Evolutionary conservation across 2,113 vertebrate genomes (phyloP).

Genomic region (Pelusios castaneus): DNA sequence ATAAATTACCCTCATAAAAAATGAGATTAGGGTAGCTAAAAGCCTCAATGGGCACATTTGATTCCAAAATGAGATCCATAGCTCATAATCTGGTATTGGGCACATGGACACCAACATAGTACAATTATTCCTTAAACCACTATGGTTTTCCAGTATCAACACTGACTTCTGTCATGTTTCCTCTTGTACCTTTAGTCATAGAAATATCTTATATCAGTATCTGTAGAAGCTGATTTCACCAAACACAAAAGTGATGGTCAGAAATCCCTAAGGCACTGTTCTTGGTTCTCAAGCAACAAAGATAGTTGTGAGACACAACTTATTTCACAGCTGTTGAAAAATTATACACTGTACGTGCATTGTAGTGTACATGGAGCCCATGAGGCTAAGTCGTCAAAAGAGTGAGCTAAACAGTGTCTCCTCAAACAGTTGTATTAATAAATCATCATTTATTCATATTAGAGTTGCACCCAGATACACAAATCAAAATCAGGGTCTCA

Average conservation of each 20-base stretch:
- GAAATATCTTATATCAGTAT: conserved; percentile 17
- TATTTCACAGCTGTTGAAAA: conserved; percentile 29
- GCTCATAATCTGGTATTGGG: conserved; percentile 36
- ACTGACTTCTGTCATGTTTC: conserved; percentile 11
- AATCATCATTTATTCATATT: neutral
- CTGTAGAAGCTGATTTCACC: conserved; percentile 41
- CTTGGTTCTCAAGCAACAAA: conserved; percentile 2
- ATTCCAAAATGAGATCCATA: conserved; percentile 62
- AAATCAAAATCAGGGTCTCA: neutral
- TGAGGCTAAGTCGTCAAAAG: neutral
- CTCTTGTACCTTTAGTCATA: conserved; percentile 18
- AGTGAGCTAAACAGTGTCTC: neutral
- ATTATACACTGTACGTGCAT: neutral
- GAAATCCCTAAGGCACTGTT: conserved; percentile 36
- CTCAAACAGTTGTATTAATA: neutral
- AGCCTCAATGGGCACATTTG: conserved; percentile 40
- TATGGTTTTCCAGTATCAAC: neutral
- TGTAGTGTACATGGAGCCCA: neutral
- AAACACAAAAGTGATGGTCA: conserved; percentile 25
- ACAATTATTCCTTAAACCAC: neutral
- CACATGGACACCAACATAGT: conserved; percentile 4
- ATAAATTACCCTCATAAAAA: conserved; percentile 60
- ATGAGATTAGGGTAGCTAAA: conserved; percentile 68
- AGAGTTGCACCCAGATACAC: neutral
- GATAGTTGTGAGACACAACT: conserved; percentile 27